phyloP scores from a whole-genome alignment of 2,888 invertebrate genomes.

The Epistrophella euchroma region DNA sequence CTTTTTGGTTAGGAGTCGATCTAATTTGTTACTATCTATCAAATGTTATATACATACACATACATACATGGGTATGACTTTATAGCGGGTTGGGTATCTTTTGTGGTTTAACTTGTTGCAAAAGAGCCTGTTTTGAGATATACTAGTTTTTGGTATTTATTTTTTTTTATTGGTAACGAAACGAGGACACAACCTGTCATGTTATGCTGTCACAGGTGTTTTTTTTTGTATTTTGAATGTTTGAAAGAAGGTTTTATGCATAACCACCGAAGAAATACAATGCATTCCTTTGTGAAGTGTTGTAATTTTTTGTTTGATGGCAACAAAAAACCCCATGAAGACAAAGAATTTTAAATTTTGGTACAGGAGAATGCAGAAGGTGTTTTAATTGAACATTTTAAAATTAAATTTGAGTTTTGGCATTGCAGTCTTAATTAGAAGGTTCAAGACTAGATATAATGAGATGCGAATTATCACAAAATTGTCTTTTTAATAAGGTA shows the following conservation, averaged over 20 bases:
- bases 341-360: slow-evolving; percentile 31
- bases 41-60: slow-evolving; percentile 7
- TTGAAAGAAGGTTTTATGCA: slow-evolving; percentile 33
- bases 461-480: neutral
- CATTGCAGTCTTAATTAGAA: neutral
- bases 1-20: slow-evolving; percentile 46
- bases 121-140: slow-evolving; percentile 70
- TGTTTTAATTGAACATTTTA: neutral
- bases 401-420: neutral
- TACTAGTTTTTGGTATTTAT: slow-evolving; percentile 50
- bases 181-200: slow-evolving; percentile 72
- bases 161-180: slow-evolving; percentile 44
- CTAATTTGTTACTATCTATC: slow-evolving; percentile 70
- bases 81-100: slow-evolving; percentile 58
- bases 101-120: slow-evolving; percentile 74
- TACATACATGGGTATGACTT: neutral
- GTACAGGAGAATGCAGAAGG: neutral
- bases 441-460: neutral
- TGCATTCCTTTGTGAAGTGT: slow-evolving; percentile 35
- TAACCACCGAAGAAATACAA: neutral
- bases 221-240: slow-evolving; percentile 31
- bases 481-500: neutral
- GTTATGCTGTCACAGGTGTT: slow-evolving; percentile 69
- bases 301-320: slow-evolving; percentile 31
- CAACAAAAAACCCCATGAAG: slow-evolving; percentile 12